These are phyloP conservation scores for Coccyzus lansbergi DNA, from an alignment of 2,797 vertebrate species.

Conservation along the genomic window DNA sequence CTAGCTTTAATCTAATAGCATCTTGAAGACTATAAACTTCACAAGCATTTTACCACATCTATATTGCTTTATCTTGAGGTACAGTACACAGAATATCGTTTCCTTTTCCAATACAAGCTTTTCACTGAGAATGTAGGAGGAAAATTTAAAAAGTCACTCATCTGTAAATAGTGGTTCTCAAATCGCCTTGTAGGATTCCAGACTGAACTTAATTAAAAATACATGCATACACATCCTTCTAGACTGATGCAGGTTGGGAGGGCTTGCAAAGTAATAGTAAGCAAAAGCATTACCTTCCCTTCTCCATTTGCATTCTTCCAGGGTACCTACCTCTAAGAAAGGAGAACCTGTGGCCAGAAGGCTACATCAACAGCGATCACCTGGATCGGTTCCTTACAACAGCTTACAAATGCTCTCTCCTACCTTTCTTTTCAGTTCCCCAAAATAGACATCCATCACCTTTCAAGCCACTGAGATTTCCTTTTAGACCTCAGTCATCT, in stretches of 20 bases:
- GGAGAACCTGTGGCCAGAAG: neutral
- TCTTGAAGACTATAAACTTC: neutral
- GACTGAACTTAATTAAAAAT: constrained; percentile 32
- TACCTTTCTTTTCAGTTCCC: neutral
- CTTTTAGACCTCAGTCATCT: neutral
- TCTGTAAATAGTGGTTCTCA: neutral
- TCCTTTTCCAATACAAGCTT: neutral
- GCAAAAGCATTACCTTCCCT: neutral
- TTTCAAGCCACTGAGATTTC: neutral
- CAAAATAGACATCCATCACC: accelerated
- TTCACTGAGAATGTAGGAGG: neutral
- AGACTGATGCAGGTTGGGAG: neutral
- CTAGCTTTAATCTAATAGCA: neutral
- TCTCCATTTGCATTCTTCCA: neutral
- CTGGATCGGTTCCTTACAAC: neutral
- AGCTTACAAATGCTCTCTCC: neutral
- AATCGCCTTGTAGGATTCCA: constrained; percentile 38
- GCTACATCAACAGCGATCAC: accelerated
- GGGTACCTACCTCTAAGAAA: neutral
- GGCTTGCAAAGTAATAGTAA: neutral
- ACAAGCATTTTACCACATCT: neutral
- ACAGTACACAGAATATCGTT: neutral
- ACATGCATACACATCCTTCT: neutral
- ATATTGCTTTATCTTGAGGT: neutral
- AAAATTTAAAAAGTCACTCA: neutral